phyloP scores from a whole-genome alignment of 2,888 invertebrate species.

The Eristalis arbustorum region DNA sequence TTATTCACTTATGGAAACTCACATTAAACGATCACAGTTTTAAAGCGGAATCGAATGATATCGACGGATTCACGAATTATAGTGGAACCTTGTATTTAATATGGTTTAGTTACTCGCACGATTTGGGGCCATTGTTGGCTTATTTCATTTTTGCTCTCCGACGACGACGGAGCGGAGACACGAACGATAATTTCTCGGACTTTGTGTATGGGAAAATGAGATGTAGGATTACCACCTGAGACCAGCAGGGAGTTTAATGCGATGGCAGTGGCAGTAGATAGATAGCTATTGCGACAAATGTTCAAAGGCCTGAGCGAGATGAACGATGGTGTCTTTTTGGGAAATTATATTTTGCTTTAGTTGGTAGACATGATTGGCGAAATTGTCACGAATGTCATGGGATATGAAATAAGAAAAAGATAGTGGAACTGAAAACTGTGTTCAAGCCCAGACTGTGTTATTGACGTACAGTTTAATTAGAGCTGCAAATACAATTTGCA shows the following conservation, averaged over 20 bases:
- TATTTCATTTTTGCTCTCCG: constrained; percentile 26
- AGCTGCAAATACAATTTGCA: neutral
- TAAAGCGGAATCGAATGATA: constrained; percentile 23
- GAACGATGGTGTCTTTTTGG: neutral
- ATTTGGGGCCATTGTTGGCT: constrained; percentile 65
- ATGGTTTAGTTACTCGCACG: constrained; percentile 49
- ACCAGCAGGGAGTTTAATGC: constrained; percentile 36
- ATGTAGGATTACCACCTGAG: constrained; percentile 66
- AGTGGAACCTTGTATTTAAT: constrained; percentile 18
- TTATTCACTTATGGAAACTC: constrained; percentile 46
- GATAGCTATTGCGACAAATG: constrained; percentile 19
- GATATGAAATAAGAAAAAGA: constrained; percentile 1
- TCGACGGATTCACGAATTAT: constrained; percentile 25
- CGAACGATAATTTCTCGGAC: constrained; percentile 51
- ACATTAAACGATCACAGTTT: constrained; percentile 43
- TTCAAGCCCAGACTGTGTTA: neutral
- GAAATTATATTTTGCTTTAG: neutral
- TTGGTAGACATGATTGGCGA: constrained; percentile 34
- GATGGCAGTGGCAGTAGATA: constrained; percentile 36
- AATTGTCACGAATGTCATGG: constrained; percentile 31
- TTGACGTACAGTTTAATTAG: neutral
- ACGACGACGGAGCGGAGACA: constrained; percentile 39
- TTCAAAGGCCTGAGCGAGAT: neutral
- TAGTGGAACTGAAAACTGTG: neutral
- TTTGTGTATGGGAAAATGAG: constrained; percentile 61